Conservation (phyloP, 2,797 vertebrate species). For the Sibirionetta formosa region DNA sequence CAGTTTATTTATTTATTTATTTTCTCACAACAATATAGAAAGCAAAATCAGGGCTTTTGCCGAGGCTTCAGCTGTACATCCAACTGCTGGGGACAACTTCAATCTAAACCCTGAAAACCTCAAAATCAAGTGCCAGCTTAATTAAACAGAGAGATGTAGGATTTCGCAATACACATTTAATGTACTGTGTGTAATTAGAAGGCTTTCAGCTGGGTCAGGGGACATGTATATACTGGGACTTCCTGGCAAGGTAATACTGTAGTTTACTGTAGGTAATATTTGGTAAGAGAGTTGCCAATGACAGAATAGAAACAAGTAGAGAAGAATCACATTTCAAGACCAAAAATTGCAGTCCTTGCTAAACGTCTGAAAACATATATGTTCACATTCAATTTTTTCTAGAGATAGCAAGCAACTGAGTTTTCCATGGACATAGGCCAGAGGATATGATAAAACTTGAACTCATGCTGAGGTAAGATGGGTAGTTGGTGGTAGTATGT, state of each 20-base stretch:
- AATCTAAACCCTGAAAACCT: background rate
- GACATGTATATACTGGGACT: background rate
- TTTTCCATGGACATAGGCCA: background rate
- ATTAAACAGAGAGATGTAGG: background rate
- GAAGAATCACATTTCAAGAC: background rate
- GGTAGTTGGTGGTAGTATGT: background rate
- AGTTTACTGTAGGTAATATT: background rate
- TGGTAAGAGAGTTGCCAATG: background rate
- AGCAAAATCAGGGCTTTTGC: background rate
- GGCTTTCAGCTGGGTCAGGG: background rate
- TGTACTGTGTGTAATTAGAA: fast-evolving
- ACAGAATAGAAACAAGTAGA: background rate
- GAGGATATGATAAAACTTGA: background rate
- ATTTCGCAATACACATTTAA: background rate
- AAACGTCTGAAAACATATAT: background rate
- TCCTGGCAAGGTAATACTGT: background rate
- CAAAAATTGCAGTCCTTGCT: background rate
- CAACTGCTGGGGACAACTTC: background rate
- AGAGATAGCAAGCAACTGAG: background rate
- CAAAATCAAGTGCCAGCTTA: background rate
- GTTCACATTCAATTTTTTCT: background rate
- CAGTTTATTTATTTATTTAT: too few relatives aligned
- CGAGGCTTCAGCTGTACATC: background rate
- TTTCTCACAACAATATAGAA: background rate
- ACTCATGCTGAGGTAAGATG: background rate